Base-by-base conservation (phyloP, 1,140 invertebrate genomes). In the Galleria mellonella region DNA sequence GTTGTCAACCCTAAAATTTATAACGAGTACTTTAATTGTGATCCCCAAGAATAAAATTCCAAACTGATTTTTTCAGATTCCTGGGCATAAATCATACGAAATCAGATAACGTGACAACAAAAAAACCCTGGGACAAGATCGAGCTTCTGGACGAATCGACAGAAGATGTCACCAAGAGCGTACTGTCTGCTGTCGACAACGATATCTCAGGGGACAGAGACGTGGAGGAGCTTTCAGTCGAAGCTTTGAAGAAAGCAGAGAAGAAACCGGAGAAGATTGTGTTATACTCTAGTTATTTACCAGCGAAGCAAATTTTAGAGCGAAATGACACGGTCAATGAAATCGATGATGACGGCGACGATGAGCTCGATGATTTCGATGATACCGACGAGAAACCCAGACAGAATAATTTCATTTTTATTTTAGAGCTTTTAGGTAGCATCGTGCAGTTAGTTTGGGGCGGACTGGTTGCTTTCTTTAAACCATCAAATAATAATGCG, bases 261-360 rank as follows among this genome's bases (percentile, higher is more conserved):
- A 74, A 64, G 27, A 77, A 75, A 65, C 79, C 79, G 28, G 78
- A 83, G 38, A 84, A 86, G 50, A 59, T 84, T 6, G 76, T 69
- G 3, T 38, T 84, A 0, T 82, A 62, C n/a, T 68, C 71, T 0
- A 81, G 48, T 28, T 78, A 75, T 35, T 44, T 77, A 15, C 74
- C 74, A 0, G 39, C 46, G 9, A 40, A 59, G 57, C 14, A 51
- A n/a, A 47, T 12, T 39, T 37, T 63, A 29, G 60, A 62, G 23
- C 9, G 30, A 0, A 72, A 73, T 40, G 52, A 60, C 12, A 70
- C 62, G 4, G 43, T 53, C 12, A 63, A 68, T 14, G 62, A 66
- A 17, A 40, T 61, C 33, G 59, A 62, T 40, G 51, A 60, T 35
- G 45, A 62, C 39, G 53, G 50, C 5, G 43, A 36, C 0, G 62